Evolutionary conservation across 2,113 vertebrate species (phyloP).

Genomic region (Echinops telfairi): DNA sequence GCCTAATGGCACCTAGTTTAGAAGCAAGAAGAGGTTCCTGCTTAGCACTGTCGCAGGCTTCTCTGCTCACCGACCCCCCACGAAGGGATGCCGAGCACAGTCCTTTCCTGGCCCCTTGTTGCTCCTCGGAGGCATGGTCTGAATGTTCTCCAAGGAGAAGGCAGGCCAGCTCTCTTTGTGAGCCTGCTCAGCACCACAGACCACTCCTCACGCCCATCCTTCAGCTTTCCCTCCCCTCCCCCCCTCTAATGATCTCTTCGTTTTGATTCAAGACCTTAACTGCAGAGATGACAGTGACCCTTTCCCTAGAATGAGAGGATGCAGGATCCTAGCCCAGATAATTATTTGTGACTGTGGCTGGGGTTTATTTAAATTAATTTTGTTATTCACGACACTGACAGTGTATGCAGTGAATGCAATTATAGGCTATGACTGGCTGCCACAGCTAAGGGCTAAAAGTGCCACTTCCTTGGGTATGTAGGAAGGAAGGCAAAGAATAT

Average conservation of each 20-base stretch:
- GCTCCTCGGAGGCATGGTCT: not conserved
- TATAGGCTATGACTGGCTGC: constrained; percentile 86
- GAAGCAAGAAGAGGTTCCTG: too few relatives aligned
- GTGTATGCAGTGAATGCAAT: constrained; percentile 87
- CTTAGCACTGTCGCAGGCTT: rapidly evolving
- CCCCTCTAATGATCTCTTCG: not conserved
- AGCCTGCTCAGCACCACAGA: not conserved
- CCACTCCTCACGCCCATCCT: not conserved
- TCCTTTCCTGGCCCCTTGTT: not conserved
- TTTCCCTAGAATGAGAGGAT: constrained; percentile 75
- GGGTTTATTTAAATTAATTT: constrained; percentile 87
- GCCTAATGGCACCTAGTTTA: not conserved
- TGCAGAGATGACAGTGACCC: constrained; percentile 63
- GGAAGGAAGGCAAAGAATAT: constrained; percentile 80
- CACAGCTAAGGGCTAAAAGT: constrained; percentile 86
- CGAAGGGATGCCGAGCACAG: not conserved
- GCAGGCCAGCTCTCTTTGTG: not conserved
- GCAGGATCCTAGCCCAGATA: constrained; percentile 76
- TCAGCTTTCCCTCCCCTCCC: not conserved
- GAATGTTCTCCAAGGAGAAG: not conserved
- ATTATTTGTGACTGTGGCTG: constrained; percentile 82
- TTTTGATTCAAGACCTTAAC: constrained; percentile 72
- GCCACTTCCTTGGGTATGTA: constrained; percentile 83
- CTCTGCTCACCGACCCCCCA: too few relatives aligned
- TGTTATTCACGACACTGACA: constrained; percentile 84